Percentiles rank a stretch among this genome's conserved stretches.
Conservation (phyloP, 2,113 vertebrate genomes). For the Asarcornis scutulata region DNA sequence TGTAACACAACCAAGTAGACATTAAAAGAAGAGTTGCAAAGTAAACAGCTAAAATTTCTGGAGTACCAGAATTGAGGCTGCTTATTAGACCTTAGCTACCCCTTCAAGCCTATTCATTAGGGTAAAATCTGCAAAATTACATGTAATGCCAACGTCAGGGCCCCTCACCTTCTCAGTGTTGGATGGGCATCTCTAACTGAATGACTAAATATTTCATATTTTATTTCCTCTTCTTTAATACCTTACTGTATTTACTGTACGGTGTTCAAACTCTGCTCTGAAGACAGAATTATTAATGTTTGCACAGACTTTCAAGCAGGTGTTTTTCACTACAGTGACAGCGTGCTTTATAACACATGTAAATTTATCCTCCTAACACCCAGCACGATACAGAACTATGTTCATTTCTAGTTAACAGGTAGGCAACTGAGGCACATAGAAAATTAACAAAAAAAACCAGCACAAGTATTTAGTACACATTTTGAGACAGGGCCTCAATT, state of each 20-base stretch:
- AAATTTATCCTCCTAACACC: neutral
- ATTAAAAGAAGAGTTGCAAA: neutral
- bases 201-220: neutral
- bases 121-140: neutral
- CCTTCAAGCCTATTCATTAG: neutral
- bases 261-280: neutral
- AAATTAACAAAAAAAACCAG: neutral
- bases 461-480: neutral
- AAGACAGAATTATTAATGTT: slow-evolving; percentile 55
- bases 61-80: neutral
- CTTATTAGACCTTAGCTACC: neutral
- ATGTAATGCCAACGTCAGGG: neutral
- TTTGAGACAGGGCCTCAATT: neutral
- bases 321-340: slow-evolving; percentile 18
- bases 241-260: neutral
- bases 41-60: neutral
- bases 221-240: slow-evolving; percentile 49
- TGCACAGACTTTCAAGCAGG: neutral
- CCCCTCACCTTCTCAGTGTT: neutral
- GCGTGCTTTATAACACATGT: neutral
- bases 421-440: neutral
- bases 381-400: neutral
- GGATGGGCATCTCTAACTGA: neutral
- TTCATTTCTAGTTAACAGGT: neutral
- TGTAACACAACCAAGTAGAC: neutral